Percentiles rank a stretch among this genome's conserved stretches.
Conservation (phyloP, 2,797 vertebrate genomes). For the Vipera ursinii region DNA sequence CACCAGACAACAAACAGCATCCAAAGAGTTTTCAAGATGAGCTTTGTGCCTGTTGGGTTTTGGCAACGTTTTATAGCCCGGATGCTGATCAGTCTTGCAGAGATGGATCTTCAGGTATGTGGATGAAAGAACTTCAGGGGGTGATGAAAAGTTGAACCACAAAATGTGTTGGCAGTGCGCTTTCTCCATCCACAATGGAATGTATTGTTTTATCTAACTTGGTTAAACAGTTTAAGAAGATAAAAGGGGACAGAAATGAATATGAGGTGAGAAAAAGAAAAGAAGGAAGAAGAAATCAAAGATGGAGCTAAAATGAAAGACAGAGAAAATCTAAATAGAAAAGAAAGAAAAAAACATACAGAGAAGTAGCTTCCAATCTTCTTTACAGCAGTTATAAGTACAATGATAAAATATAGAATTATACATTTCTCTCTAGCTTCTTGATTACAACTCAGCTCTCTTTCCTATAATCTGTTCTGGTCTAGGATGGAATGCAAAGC, state of each 20-base stretch:
- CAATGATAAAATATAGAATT: neutral
- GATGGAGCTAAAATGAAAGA: neutral
- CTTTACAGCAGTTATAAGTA: neutral
- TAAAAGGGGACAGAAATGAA: neutral
- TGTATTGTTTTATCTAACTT: neutral
- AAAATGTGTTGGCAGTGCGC: neutral
- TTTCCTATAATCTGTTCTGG: neutral
- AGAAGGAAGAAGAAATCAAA: neutral
- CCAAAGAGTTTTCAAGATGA: conserved; percentile 96
- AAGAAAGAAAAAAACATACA: neutral
- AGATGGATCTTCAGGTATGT: conserved; percentile 95
- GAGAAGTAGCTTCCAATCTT: neutral
- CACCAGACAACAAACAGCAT: conserved; percentile 84
- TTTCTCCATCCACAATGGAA: neutral
- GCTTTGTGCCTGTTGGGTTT: conserved; percentile 94
- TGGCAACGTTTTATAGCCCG: conserved; percentile 97
- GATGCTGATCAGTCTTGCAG: conserved; percentile 94
- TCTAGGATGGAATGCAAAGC: neutral
- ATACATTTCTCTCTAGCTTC: neutral
- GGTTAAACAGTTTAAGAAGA: neutral
- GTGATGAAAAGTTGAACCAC: neutral
- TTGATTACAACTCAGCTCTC: neutral
- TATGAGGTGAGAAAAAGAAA: neutral
- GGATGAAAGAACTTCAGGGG: neutral
- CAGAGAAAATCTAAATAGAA: neutral